Base-by-base conservation (phyloP, 1,140 invertebrate species). In the Archivesica marissinica region DNA sequence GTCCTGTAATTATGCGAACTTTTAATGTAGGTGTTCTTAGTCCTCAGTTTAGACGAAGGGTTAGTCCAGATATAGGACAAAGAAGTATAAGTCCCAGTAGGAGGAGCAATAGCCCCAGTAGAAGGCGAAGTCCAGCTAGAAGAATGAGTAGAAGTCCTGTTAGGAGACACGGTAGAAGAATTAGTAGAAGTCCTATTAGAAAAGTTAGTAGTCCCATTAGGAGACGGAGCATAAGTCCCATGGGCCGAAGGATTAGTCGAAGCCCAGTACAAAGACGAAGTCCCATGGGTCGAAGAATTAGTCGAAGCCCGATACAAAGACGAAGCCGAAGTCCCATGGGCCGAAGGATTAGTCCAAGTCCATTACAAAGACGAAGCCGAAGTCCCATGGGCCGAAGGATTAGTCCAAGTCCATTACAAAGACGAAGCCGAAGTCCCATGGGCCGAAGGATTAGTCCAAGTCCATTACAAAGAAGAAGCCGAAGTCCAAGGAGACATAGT, bases 11-110 rank as follows among this genome's bases (percentile, higher is more conserved):
- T 56, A 74, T 41, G 54, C 25, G 79, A 72, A 82, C 66, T 35
- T 66, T 79, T 66, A 79, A 79, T 50, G 25, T 79, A 17, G 77
- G 68, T 68, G 77, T 28, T 28, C 20, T 79, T 20, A 66, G 56
- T 17, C 77, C 77, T 30, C 41, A 17, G 68, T 79, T 79, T 79
- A 79, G 59, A 50, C 38, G 77, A 28, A 64, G 44, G 23, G 44
- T 64, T 6, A 82, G 79, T 61, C 79, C 79, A 41, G 41, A 20
- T 56, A 4, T 38, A 11, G 35, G 47, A 28, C 25, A 39, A 59
- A 44, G 64, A 59, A 72, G 52, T 64, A 30, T 30, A 44, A 86
- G 76, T 59, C 66, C 84, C 4, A 17, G 47, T 44, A 50, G 59
- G 38, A 61, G 78, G 23, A 72, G 75, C 25, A 6, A 23, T 64